Evolutionary conservation across 1,140 invertebrate genomes (phyloP), one percentile per base, ranked within the genome.

Genomic region (Zaprionus gabonicus): DNA sequence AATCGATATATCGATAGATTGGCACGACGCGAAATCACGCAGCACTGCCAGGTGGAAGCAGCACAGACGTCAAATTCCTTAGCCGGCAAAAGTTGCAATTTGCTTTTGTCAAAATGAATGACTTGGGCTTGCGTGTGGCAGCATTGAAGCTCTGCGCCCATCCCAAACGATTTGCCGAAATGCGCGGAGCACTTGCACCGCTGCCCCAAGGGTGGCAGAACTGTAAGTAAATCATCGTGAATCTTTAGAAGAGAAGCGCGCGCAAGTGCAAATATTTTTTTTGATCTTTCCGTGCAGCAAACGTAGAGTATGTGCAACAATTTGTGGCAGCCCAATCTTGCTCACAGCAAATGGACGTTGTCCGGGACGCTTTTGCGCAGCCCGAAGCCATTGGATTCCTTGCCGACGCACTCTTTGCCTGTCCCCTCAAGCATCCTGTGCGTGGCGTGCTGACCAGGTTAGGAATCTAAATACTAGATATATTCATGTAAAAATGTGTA

Each of bases 391-490:
- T 56, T 2, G 23, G 13, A 6, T 88, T 88, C 56, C 78, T 88
- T 7, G 71, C 84, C 15, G 78, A 88, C 49, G 15, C 79, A 3
- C 58, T 88, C 0, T 70, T 84, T 23, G 55, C 56, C 20, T 69
- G 71, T n/a, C 85, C 84, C 0, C 53, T 88, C 0, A 88, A 81
- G 38, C 85, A 88, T 44, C 38, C 81, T 6, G 68, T 90, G 13
- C 84, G 85, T 53, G 77, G 80, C 13, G 64, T 81, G 4, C 5
- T 90, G 17, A 76, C 51, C 56, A 81, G 74, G 84, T 83, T 71
- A 34, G 66, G 36, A 20, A 28, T 15, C 4, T 31, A 17, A 46
- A n/a, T 9, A 9, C 15, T 15, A 31, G 2, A 15, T 55, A 15
- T 15, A n/a, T 2, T 13, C 7, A 31, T n/a, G 15, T 41, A 41